Base-by-base conservation (phyloP, 2,113 vertebrate species). In the Illadopsis cleaveri region DNA sequence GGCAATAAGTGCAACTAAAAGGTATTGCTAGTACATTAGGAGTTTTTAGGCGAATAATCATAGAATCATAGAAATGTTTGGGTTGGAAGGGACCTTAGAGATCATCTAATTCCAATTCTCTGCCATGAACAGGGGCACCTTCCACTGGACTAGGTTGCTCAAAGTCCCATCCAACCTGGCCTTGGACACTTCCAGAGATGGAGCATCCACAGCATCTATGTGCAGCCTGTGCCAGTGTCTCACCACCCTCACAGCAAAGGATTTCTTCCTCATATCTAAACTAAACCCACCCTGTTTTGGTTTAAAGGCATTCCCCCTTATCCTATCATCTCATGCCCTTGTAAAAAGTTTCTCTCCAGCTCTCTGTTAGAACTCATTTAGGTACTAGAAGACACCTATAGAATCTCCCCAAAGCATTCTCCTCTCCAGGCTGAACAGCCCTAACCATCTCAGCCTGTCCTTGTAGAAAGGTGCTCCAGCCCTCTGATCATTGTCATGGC, bases 61-160 rank as follows among this genome's bases (percentile, higher is more conserved):
- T 7, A 11, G 18, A 69, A 4, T 62, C 24, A 71, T 31, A 38
- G 6, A 47, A 73, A 45, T 47, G 24, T 47, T 54, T 54, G 50
- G 7, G 24, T 35, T 47, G 56, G 48, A 54, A 79, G 11, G 10
- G 24, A 35, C 24, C 12, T 70, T 47, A 54, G 25, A 79, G 19
- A 70, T 47, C 47, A 54, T n/a, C 13, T n/a, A 25, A 9, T 40
- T 70, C 24, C 16, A 70, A 16, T 21, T 15, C 18, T 50, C 19
- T 24, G 8, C 47, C 17, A 9, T 15, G 23, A 22, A 38, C 10
- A 37, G 14, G 10, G 12, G 24, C 19, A 30, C 13, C 24, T 70
- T 70, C n/a, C 0, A 0, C 30, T 15, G 31, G 20, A 79, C 54
- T 62, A 28, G 11, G 6, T 7, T 68, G 17, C 37, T 70, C 38